Percentiles rank a stretch among this genome's conserved stretches.
phyloP scores from a whole-genome alignment of 1,140 invertebrate genomes.

The Tribolium castaneum region DNA sequence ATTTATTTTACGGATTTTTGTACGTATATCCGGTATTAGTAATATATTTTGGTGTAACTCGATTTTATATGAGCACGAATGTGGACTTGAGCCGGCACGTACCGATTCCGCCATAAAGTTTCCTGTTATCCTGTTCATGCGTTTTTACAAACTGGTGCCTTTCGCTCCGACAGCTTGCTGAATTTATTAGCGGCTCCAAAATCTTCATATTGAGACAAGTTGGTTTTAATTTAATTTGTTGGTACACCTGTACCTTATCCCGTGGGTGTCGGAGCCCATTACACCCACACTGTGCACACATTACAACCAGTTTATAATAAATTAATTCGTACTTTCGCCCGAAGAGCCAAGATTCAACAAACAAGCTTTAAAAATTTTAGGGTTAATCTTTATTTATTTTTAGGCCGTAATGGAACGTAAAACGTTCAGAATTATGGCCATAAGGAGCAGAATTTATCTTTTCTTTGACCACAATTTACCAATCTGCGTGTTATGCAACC shows the following conservation, averaged over 20 bases:
- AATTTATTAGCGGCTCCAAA: neutral
- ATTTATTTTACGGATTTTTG: conserved; percentile 18
- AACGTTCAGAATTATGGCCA: neutral
- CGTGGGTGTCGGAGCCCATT: neutral
- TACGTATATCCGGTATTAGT: conserved; percentile 20
- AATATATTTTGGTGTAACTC: conserved; percentile 17
- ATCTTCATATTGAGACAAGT: neutral
- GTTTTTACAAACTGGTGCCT: neutral
- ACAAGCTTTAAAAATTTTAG: neutral
- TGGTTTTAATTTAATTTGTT: neutral
- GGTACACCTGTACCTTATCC: neutral
- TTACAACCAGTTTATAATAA: neutral
- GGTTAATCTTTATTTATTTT: neutral
- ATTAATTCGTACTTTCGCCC: neutral
- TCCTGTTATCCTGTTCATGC: neutral
- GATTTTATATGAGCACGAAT: conserved; percentile 15
- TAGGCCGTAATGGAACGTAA: neutral
- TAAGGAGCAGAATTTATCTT: neutral
- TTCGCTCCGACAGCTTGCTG: neutral
- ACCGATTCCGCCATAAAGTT: neutral
- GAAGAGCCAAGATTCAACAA: neutral
- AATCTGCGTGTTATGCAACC: too few species aligned
- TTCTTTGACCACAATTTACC: neutral
- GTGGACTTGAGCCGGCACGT: neutral
- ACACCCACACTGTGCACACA: neutral